phyloP scores from a whole-genome alignment of 2,113 vertebrate species.

The Zapus hudsonius region DNA sequence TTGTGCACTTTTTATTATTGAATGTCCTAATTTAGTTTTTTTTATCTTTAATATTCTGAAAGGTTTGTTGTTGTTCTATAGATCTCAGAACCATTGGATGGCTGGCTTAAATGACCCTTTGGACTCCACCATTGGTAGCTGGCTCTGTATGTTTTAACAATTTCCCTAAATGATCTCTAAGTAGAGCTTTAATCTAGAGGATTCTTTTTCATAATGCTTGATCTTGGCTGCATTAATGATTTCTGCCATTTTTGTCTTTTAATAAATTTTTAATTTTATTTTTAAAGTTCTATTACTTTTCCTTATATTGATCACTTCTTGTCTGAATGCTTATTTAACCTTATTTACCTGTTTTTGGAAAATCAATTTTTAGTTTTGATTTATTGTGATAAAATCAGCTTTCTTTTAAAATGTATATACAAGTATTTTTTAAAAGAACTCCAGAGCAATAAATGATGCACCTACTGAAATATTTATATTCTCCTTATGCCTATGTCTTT shows the following conservation, averaged over 20 bases:
- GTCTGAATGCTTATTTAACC: background rate
- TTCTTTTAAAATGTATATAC: background rate
- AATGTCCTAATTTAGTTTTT: background rate
- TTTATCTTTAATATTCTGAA: slow-evolving; percentile 5
- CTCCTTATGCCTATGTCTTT: background rate
- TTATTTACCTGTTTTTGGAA: background rate
- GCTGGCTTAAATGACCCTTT: background rate
- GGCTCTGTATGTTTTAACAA: background rate
- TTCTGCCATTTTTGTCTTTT: background rate
- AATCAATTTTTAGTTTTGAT: background rate
- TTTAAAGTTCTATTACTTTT: background rate
- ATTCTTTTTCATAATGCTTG: background rate
- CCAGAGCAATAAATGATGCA: background rate
- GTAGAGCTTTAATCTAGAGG: background rate
- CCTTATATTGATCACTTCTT: background rate
- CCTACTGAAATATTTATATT: slow-evolving; percentile 21
- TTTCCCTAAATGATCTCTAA: background rate
- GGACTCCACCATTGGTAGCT: rapidly evolving
- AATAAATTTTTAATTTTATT: background rate
- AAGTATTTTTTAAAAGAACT: background rate
- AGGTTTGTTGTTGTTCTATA: background rate
- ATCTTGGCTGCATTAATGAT: background rate
- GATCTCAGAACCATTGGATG: background rate
- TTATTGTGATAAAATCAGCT: slow-evolving; percentile 18
- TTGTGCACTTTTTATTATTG: background rate